Evolutionary conservation across 2,113 vertebrate genomes (phyloP).

Genomic region (Todiramphus chloris): DNA sequence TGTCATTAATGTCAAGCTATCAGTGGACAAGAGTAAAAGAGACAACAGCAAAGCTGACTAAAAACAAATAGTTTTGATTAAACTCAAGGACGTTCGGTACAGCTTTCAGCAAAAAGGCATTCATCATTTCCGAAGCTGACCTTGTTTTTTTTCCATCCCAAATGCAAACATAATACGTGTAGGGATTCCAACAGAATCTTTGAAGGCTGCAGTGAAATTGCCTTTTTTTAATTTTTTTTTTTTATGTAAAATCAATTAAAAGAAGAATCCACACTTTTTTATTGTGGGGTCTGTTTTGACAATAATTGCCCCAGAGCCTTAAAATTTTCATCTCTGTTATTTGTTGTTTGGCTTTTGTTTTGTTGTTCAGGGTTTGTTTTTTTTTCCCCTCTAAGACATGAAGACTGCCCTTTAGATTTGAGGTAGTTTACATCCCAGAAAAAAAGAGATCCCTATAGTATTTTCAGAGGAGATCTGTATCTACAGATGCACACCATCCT

Average conservation of each 20-base stretch:
- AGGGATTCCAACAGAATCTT: slow-evolving; percentile 59
- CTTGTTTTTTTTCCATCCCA: slow-evolving; percentile 79
- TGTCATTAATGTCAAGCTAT: slow-evolving; percentile 99
- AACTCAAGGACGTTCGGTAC: slow-evolving; percentile 98
- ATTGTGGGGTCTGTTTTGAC: not conserved
- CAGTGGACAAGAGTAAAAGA: slow-evolving; percentile 98
- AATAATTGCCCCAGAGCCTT: not conserved
- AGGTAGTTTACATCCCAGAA: not conserved
- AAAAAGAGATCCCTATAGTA: not conserved
- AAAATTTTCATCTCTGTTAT: not conserved
- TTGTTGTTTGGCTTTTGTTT: no score
- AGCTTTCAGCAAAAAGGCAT: slow-evolving; percentile 97
- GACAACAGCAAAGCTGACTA: slow-evolving; percentile 94
- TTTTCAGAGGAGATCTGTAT: not conserved
- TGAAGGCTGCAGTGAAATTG: not conserved
- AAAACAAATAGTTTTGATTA: slow-evolving; percentile 99
- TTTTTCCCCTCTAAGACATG: not conserved
- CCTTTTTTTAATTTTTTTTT: slow-evolving; percentile 30
- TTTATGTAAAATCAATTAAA: slow-evolving; percentile 25
- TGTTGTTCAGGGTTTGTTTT: not conserved
- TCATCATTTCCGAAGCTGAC: slow-evolving; percentile 95
- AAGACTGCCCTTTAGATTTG: not conserved
- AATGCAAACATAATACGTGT: slow-evolving; percentile 74
- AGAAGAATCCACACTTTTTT: not conserved
- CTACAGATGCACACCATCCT: not conserved